These are phyloP conservation scores for Menidia beryllina DNA, from an alignment of 2,113 vertebrate species.

Conservation along the genomic window DNA sequence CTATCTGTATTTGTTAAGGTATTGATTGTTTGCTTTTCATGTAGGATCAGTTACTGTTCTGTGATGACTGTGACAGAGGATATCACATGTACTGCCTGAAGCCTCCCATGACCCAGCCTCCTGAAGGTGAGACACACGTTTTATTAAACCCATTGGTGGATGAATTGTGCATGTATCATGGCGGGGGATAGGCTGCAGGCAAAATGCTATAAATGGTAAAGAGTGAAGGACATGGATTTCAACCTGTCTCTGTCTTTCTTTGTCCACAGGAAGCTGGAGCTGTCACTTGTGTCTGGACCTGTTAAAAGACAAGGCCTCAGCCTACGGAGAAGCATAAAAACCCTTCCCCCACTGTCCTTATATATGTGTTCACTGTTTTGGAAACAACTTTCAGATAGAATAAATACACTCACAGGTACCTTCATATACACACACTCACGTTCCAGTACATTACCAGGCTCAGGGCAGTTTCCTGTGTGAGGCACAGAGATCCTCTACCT, in stretches of 20 bases:
- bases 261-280: conserved; percentile 93
- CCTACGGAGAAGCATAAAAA: conserved; percentile 77
- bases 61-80: conserved; percentile 97
- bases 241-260: conserved; percentile 17
- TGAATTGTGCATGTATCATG: conserved; percentile 4
- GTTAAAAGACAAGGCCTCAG: conserved; percentile 95
- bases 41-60: conserved; percentile 97
- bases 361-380: conserved; percentile 34
- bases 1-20: conserved; percentile 2
- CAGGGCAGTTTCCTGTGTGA: conserved; percentile 57
- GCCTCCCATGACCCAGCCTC: conserved; percentile 94
- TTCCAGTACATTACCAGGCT: conserved; percentile 62
- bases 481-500: conserved; percentile 59
- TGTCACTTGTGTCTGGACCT: conserved; percentile 96
- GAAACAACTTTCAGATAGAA: conserved; percentile 6
- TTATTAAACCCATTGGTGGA: conserved; percentile 10
- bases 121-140: conserved; percentile 87
- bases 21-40: conserved; percentile 1
- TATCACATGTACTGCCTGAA: conserved; percentile 99
- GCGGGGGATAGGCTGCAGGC: not conserved
- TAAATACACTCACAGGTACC: conserved; percentile 23
- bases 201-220: conserved; percentile 44
- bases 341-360: conserved; percentile 32
- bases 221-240: conserved; percentile 4
- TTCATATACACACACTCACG: conserved; percentile 35